Base-by-base conservation (phyloP, 1,140 invertebrate species). In the Monomorium pharaonis region DNA sequence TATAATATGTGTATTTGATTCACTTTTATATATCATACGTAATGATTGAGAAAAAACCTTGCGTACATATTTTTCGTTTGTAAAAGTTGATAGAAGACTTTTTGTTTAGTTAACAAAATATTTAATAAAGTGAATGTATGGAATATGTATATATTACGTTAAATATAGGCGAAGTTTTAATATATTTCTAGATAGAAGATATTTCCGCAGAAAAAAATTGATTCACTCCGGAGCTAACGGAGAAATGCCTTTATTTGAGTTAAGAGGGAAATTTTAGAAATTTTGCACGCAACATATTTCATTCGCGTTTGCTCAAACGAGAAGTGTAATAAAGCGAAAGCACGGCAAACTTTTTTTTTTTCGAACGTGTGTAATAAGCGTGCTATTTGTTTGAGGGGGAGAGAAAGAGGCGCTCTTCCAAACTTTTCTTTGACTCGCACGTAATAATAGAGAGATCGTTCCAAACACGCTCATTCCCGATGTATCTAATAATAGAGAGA, bases 361-460 rank as follows among this genome's bases (percentile, higher is more conserved):
- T 83, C 37, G 14, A 30, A 33, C 9, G 24, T 33, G 51, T 60
- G n/a, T 74, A 72, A 83, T 74, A 58, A 58, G 24, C 24, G 37
- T 42, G 67, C 37, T 70, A 21, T 56, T 81, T 30, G 44, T 67
- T 42, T 18, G 47, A 54, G 62, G 27, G 33, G 7, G 7, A 69
- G 9, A 5, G 10, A 72, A 24, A 72, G 16, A 70, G 16, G 44
- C 14, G 47, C 78, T n/a, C n/a, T 72, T 44, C 12, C 51, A 56
- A 58, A 81, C 67, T 81, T 42, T 56, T 81, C 67, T 81, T 72
- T 72, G 24, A 42, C 33, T 30, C 1, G 33, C 24, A 18, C 44
- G 63, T 81, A 81, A 81, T 72, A 81, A 80, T 80, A 80, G 77
- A 80, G 77, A 24, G 51, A 83, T 56, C 37, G 24, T n/a, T 83